Conservation (phyloP, 1,140 invertebrate genomes). For the Periplaneta americana region DNA sequence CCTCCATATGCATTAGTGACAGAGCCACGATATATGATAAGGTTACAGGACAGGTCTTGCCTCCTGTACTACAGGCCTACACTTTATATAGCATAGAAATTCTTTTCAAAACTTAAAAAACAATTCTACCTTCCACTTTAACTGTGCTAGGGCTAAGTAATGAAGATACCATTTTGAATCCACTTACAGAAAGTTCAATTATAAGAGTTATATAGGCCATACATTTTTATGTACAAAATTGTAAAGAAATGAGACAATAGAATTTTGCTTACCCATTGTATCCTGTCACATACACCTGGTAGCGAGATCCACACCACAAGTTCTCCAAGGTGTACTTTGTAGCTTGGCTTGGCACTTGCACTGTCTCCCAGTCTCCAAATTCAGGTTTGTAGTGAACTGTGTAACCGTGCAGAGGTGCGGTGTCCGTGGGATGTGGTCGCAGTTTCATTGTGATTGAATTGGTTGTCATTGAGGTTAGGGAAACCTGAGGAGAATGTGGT, state of each 20-base stretch:
- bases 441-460: slow-evolving; percentile 76
- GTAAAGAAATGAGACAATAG: not conserved
- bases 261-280: slow-evolving; percentile 68
- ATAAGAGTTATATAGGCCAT: too few relatives aligned
- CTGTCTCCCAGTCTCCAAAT: slow-evolving; percentile 87
- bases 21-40: too few relatives aligned
- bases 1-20: too few relatives aligned
- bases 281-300: slow-evolving; percentile 85
- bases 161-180: too few relatives aligned
- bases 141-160: too few relatives aligned
- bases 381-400: slow-evolving; percentile 91
- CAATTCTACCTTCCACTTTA: too few relatives aligned
- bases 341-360: slow-evolving; percentile 65
- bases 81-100: too few relatives aligned
- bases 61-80: too few relatives aligned
- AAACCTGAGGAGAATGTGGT: slow-evolving; percentile 75
- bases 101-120: too few relatives aligned
- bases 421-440: slow-evolving; percentile 66
- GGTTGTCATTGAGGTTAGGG: slow-evolving; percentile 74
- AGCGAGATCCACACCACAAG: slow-evolving; percentile 84
- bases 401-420: slow-evolving; percentile 74
- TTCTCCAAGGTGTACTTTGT: slow-evolving; percentile 82
- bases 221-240: too few relatives aligned
- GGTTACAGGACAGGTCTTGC: too few relatives aligned
- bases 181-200: too few relatives aligned